Evolutionary conservation across 2,888 invertebrate species (phyloP).

Genomic region (Cheilosia grossa): DNA sequence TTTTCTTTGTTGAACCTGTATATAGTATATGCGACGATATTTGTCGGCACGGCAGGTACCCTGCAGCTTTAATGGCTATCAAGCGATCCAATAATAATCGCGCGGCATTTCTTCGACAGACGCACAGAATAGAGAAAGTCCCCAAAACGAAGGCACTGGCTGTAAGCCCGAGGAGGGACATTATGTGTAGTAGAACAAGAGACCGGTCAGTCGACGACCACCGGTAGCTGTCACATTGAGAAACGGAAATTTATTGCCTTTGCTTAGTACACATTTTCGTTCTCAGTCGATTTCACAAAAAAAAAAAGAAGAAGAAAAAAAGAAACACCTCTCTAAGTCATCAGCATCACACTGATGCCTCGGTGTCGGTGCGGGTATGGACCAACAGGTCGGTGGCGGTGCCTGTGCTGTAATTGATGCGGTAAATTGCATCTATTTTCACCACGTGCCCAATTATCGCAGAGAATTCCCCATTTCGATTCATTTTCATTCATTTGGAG

Average conservation of each 20-base stretch:
- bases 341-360: neutral
- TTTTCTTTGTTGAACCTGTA: constrained; percentile 49
- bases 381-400: neutral
- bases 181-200: constrained; percentile 23
- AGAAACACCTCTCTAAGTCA: neutral
- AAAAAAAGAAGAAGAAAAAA: neutral
- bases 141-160: constrained; percentile 14
- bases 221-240: constrained; percentile 77
- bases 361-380: constrained; percentile 1
- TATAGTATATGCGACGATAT: neutral
- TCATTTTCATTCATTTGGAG: constrained; percentile 47
- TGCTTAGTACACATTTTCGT: constrained; percentile 36
- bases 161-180: constrained; percentile 16
- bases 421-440: constrained; percentile 54
- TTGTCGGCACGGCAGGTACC: constrained; percentile 67
- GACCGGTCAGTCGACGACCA: constrained; percentile 38
- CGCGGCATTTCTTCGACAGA: constrained; percentile 58
- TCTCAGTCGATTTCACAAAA: constrained; percentile 13
- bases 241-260: constrained; percentile 76
- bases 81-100: constrained; percentile 74
- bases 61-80: constrained; percentile 73
- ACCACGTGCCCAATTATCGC: constrained; percentile 59
- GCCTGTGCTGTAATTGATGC: constrained; percentile 40
- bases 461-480: constrained; percentile 55
- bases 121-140: constrained; percentile 71